phyloP scores from a whole-genome alignment of 2,113 vertebrate genomes.

The Neotoma lepida region DNA sequence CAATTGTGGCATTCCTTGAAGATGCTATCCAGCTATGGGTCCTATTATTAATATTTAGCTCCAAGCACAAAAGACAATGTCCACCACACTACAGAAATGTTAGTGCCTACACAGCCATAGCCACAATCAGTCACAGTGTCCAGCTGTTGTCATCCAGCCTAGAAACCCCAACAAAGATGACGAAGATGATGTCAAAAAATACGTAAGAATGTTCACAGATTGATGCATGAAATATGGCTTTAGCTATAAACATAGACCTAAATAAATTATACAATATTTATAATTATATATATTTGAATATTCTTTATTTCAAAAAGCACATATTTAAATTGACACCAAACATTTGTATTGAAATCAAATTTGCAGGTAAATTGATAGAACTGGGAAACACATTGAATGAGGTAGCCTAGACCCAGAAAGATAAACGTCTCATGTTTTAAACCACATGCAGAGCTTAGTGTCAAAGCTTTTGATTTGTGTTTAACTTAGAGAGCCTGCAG shows the following conservation, averaged over 20 bases:
- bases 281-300: neutral
- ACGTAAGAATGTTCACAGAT: accelerated
- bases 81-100: accelerated
- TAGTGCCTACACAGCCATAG: accelerated
- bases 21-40: accelerated
- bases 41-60: too few relatives aligned
- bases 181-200: neutral
- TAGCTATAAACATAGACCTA: neutral
- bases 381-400: too few relatives aligned
- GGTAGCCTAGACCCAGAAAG: neutral
- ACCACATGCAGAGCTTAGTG: neutral
- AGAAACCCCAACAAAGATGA: accelerated
- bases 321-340: neutral
- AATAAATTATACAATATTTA: neutral
- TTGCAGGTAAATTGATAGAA: neutral
- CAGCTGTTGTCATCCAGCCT: neutral
- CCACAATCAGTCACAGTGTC: accelerated
- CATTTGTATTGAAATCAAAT: neutral
- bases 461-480: neutral
- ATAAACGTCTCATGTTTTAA: neutral
- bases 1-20: neutral
- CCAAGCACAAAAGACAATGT: neutral
- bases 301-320: neutral
- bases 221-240: neutral
- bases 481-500: neutral